phyloP scores from a whole-genome alignment of 2,797 vertebrate species.

The Alectoris magna region DNA sequence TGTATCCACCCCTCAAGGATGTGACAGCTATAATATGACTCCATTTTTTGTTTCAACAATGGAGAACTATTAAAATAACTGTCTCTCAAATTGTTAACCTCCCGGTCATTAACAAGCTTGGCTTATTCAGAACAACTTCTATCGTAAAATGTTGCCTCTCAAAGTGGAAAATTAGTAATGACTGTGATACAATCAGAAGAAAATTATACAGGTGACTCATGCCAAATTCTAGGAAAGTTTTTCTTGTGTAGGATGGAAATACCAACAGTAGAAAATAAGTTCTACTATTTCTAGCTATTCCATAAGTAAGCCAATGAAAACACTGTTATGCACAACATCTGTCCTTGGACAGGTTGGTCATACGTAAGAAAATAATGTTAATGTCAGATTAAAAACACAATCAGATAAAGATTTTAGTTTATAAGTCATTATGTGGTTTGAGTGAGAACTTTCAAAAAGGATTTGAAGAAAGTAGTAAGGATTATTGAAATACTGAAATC shows the following conservation, averaged over 20 bases:
- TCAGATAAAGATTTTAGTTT: not conserved
- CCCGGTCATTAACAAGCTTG: not conserved
- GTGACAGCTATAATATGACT: not conserved
- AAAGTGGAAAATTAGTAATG: not conserved
- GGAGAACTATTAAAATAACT: not conserved
- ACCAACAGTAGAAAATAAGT: not conserved
- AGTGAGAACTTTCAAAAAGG: not conserved
- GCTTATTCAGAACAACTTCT: not conserved
- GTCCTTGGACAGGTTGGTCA: not conserved
- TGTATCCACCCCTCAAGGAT: not conserved
- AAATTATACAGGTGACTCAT: not conserved
- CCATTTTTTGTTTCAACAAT: not conserved
- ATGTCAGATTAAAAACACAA: not conserved
- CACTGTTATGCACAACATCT: not conserved
- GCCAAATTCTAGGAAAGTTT: not conserved
- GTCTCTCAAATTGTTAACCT: not conserved
- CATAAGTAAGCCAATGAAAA: not conserved
- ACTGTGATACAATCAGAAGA: not conserved
- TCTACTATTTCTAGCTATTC: not conserved
- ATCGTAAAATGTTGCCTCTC: not conserved
- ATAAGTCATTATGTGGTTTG: not conserved
- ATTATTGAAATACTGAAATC: not conserved
- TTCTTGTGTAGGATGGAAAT: not conserved
- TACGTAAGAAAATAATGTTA: not conserved
- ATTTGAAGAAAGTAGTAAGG: not conserved